Evolutionary conservation across 2,888 invertebrate species (phyloP).

Genomic region (Amphimallon solstitiale): DNA sequence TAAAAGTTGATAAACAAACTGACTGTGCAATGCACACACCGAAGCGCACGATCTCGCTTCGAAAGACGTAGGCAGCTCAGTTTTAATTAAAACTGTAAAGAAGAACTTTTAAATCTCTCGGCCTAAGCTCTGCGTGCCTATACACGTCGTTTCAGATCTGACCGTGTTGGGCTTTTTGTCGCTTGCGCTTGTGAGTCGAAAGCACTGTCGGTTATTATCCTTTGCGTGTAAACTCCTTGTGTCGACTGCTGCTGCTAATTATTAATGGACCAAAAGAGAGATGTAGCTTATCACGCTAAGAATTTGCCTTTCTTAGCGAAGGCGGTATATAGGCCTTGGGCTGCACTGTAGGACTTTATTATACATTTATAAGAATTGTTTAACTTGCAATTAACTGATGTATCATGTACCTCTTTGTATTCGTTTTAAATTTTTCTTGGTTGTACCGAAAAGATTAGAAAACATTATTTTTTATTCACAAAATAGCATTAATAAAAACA

Average conservation of each 20-base stretch:
- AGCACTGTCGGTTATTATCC: conserved; percentile 14
- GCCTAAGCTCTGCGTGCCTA: conserved; percentile 5
- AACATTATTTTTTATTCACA: no score
- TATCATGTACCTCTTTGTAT: background rate
- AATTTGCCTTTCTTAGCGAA: background rate
- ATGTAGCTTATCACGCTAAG: conserved; percentile 25
- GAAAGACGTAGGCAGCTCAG: conserved; percentile 20
- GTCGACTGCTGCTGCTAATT: conserved; percentile 23
- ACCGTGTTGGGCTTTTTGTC: background rate
- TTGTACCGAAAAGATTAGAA: no score
- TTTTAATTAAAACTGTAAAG: conserved; percentile 31
- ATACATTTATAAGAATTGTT: conserved; percentile 25
- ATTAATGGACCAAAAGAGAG: conserved; percentile 30
- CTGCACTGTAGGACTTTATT: conserved; percentile 18
- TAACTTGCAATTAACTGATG: conserved; percentile 26
- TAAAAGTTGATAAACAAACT: conserved; percentile 31
- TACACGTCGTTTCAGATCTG: background rate
- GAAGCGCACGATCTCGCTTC: conserved; percentile 4
- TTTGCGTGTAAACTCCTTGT: conserved; percentile 10
- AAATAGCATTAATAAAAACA: no score
- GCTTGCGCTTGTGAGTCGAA: background rate
- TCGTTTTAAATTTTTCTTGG: background rate
- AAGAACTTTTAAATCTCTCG: conserved; percentile 22
- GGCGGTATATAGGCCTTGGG: background rate
- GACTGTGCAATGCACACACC: conserved; percentile 4